A percentile compares a stretch with the other conserved stretches of the same genome.
phyloP scores from a whole-genome alignment of 92 coral and sea anemone species.

The Desmophyllum pertusum region DNA sequence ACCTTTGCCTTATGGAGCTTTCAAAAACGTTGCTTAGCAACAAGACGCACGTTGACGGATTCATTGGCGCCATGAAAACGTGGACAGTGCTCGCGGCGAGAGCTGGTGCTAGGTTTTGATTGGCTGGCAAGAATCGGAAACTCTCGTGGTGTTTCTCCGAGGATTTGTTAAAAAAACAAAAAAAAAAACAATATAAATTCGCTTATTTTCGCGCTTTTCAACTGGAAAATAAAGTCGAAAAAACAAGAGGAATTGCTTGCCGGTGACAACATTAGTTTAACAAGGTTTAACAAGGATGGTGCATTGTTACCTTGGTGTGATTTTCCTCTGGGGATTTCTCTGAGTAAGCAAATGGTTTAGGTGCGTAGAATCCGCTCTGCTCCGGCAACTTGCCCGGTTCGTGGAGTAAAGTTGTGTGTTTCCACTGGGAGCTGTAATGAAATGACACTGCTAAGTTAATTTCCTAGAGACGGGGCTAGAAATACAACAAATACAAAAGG shows the following conservation, averaged over 20 bases:
- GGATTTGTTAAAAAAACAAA: not conserved
- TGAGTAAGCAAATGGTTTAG: slow-evolving; percentile 74
- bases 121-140: not conserved
- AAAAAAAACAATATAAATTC: not conserved
- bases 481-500: no score
- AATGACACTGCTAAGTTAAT: not conserved
- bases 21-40: not conserved
- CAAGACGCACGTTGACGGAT: not conserved
- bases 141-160: not conserved
- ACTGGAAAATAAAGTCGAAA: not conserved
- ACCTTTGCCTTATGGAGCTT: not conserved
- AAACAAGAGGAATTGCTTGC: not conserved
- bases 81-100: not conserved
- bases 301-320: slow-evolving; percentile 54
- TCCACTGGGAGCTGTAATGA: slow-evolving; percentile 70
- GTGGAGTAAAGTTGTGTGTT: slow-evolving; percentile 73
- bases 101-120: not conserved
- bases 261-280: no score
- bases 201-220: not conserved
- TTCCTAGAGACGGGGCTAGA: no score
- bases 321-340: slow-evolving; percentile 57
- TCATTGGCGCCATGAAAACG: not conserved
- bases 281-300: not conserved
- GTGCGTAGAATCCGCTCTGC: slow-evolving; percentile 90
- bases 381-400: slow-evolving; percentile 94